Base-by-base conservation (phyloP, 92 coral and sea anemone species). In the Meandrina meandrites region DNA sequence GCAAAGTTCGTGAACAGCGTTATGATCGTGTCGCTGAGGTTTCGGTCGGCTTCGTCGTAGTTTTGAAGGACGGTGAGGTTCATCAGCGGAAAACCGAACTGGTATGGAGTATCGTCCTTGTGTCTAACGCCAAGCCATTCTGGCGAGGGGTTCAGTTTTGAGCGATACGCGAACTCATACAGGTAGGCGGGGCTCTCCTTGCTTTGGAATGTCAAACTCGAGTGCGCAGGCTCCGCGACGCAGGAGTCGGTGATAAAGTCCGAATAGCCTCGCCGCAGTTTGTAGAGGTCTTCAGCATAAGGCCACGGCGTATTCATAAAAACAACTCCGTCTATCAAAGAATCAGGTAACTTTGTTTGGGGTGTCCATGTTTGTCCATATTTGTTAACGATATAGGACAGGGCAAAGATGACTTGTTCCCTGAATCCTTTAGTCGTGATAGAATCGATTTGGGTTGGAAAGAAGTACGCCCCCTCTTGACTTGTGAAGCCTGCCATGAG, bases 261-360 rank as follows among this genome's bases (percentile, higher is more conserved):
- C 32, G 92, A 32, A 53, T 93, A 45, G 42, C 92, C 91, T 30
- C 75, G 76, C 36, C 64, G 75, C n/a, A 94, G 48, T 62, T 81
- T 76, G 51, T 16, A 6, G 10, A 21, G 24, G 30, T 93, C 78
- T 1, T 78, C 68, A 34, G 76, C 69, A 36, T 91, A 91, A 0
- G 96, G 96, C 98, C 98, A 94, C 6, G 98, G 98, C 30, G 94
- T 88, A 79, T 94, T 89, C 79, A 86, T 77, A 8, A 94, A 94
- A 16, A 83, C 86, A 30, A 90, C 84, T 0, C 90, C 93, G 37
- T 92, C 91, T n/a, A 57, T 12, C 42, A 90, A 32, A 27, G 84
- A 64, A 17, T 87, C 85, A 0, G 95, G 69, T 30, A 90, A 0
- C 60, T 73, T 76, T n/a, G 51, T 32, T 5, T 76, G 54, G 1